Conservation (phyloP, 1,140 invertebrate genomes). For the Diorhabda carinulata region DNA sequence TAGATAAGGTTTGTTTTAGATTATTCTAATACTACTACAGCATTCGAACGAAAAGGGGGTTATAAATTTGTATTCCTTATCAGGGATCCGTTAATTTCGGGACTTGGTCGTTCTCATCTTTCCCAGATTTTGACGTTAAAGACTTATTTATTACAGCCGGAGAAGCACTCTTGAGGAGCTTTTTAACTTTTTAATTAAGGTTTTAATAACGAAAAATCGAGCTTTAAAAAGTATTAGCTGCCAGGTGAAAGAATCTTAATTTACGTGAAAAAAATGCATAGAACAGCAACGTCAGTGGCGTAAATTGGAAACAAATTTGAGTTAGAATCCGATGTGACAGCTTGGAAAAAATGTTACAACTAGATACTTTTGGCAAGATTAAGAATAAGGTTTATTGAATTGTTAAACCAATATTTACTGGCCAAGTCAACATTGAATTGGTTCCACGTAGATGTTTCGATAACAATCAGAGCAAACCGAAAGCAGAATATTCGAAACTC, state of each 20-base stretch:
- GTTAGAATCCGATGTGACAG: no score
- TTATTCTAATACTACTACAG: conserved; percentile 7
- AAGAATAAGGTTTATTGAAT: no score
- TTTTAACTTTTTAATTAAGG: conserved; percentile 16
- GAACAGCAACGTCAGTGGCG: no score
- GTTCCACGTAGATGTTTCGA: no score
- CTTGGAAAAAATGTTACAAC: no score
- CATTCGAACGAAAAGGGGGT: conserved; percentile 2
- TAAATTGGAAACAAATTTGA: no score
- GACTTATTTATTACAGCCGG: conserved; percentile 19
- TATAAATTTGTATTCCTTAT: conserved; percentile 23
- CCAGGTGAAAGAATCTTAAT: not conserved
- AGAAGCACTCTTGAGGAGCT: conserved; percentile 9
- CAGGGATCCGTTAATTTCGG: conserved; percentile 11
- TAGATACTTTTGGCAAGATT: no score
- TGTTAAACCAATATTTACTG: no score
- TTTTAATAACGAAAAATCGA: conserved; percentile 5
- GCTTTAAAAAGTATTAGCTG: not conserved
- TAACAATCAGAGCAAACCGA: no score
- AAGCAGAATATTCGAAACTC: no score
- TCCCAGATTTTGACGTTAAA: conserved; percentile 17
- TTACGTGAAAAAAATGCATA: no score
- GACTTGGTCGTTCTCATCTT: conserved; percentile 4
- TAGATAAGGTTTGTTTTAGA: conserved; percentile 6
- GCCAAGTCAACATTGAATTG: no score